A percentile compares a stretch with the other conserved stretches of the same genome.
Conservation (phyloP, 2,797 vertebrate genomes). For the Argyrosomus regius region DNA sequence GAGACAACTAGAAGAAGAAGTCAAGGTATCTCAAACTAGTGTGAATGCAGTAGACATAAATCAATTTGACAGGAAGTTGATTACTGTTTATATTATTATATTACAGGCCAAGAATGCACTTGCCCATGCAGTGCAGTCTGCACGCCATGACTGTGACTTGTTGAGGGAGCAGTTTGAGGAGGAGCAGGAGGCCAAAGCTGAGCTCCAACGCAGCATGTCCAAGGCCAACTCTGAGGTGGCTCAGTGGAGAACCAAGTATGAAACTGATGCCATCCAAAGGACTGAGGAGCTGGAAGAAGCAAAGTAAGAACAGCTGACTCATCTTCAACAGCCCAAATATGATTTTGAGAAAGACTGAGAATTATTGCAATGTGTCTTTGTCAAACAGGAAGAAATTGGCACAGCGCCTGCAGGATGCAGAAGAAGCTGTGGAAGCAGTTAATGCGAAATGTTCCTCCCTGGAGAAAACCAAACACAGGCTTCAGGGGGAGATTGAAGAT, state of each 20-base stretch:
- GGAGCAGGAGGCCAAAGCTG: slow-evolving; percentile 88
- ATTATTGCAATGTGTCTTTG: too few species aligned
- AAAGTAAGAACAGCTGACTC: slow-evolving; percentile 62
- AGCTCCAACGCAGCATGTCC: slow-evolving; percentile 81
- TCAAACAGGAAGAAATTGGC: slow-evolving; percentile 85
- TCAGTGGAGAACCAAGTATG: slow-evolving; percentile 86
- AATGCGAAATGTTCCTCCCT: slow-evolving; percentile 93
- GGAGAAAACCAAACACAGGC: slow-evolving; percentile 92
- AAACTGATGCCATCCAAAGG: slow-evolving; percentile 85
- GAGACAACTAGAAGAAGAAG: slow-evolving; percentile 91
- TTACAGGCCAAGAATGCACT: slow-evolving; percentile 88
- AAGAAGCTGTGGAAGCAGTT: slow-evolving; percentile 91
- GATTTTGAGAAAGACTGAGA: too few species aligned
- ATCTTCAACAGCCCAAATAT: background rate
- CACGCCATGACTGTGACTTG: slow-evolving; percentile 88
- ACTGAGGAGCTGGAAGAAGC: slow-evolving; percentile 85
- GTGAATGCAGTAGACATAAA: background rate
- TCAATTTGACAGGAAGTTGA: background rate
- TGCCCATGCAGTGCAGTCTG: slow-evolving; percentile 88
- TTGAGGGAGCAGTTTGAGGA: slow-evolving; percentile 90
- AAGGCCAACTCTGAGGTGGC: slow-evolving; percentile 85
- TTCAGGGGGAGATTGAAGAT: slow-evolving; percentile 92
- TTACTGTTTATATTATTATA: background rate
- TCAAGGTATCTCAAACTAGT: slow-evolving; percentile 81
- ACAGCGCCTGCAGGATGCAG: slow-evolving; percentile 90